Conservation (phyloP, 2,888 invertebrate species). For the Drosophila engyochracea region DNA sequence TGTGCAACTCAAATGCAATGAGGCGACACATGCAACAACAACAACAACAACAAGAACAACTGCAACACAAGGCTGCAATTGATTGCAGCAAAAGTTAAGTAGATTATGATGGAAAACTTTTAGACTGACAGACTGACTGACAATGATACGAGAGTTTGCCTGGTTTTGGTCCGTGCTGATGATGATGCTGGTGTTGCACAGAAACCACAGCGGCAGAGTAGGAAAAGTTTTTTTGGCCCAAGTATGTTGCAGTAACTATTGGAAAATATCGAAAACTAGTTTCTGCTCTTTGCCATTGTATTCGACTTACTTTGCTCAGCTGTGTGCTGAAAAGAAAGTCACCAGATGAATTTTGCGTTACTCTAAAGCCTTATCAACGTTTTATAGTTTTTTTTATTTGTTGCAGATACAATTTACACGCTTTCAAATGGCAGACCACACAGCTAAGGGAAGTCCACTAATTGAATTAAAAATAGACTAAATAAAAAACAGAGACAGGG, state of each 20-base stretch:
- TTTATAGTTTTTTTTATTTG: slow-evolving; percentile 42
- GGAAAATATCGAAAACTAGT: slow-evolving; percentile 50
- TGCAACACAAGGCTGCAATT: slow-evolving; percentile 67
- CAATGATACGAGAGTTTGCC: slow-evolving; percentile 56
- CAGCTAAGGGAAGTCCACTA: slow-evolving; percentile 31
- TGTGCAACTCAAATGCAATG: slow-evolving; percentile 70
- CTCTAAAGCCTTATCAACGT: slow-evolving; percentile 45
- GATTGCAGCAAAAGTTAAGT: slow-evolving; percentile 82
- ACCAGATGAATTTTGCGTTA: slow-evolving; percentile 37
- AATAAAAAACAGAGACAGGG: slow-evolving; percentile 5
- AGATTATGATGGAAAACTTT: slow-evolving; percentile 81
- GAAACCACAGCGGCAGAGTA: slow-evolving; percentile 38
- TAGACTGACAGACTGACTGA: slow-evolving; percentile 27
- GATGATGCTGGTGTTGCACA: slow-evolving; percentile 8
- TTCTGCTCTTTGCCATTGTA: slow-evolving; percentile 40
- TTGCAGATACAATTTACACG: slow-evolving; percentile 57
- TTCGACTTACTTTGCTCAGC: slow-evolving; percentile 17
- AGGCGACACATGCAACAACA: slow-evolving; percentile 54
- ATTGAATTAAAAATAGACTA: slow-evolving; percentile 30
- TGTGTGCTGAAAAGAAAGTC: slow-evolving; percentile 39
- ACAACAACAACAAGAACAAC: slow-evolving; percentile 8
- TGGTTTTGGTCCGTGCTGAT: slow-evolving; percentile 6
- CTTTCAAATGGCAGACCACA: slow-evolving; percentile 40
- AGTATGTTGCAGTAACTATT: slow-evolving; percentile 51
- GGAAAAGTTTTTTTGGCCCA: slow-evolving; percentile 48